Conservation (phyloP, 2,113 vertebrate genomes). For the Calonectris borealis region DNA sequence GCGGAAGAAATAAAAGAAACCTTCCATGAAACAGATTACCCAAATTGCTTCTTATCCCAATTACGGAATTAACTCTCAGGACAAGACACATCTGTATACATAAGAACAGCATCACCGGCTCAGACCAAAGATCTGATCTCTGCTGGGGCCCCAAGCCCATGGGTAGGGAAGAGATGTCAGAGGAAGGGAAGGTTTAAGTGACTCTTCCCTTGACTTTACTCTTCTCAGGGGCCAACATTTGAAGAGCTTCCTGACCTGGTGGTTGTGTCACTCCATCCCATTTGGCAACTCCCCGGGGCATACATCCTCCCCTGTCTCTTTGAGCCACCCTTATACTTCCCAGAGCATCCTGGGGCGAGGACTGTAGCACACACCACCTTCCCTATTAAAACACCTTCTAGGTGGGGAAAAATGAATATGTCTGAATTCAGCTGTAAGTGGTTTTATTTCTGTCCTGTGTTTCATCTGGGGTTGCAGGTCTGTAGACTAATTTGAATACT, state of each 20-base stretch:
- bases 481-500: background rate
- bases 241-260: background rate
- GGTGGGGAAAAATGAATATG: background rate
- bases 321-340: background rate
- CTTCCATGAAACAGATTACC: background rate
- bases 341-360: background rate
- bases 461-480: background rate
- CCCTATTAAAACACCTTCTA: background rate
- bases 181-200: background rate
- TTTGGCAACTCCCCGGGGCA: background rate
- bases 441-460: background rate
- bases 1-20: background rate
- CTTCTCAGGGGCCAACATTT: background rate
- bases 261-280: background rate
- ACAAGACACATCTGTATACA: background rate
- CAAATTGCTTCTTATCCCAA: background rate
- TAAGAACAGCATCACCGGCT: background rate
- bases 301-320: background rate
- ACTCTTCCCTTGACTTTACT: background rate
- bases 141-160: background rate
- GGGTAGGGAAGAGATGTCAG: background rate
- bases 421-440: background rate
- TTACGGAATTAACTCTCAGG: background rate
- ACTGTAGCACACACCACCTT: background rate
- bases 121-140: background rate